These are phyloP conservation scores for Catharus bicknelli DNA, from an alignment of 2,113 vertebrate species.

Conservation along the genomic window DNA sequence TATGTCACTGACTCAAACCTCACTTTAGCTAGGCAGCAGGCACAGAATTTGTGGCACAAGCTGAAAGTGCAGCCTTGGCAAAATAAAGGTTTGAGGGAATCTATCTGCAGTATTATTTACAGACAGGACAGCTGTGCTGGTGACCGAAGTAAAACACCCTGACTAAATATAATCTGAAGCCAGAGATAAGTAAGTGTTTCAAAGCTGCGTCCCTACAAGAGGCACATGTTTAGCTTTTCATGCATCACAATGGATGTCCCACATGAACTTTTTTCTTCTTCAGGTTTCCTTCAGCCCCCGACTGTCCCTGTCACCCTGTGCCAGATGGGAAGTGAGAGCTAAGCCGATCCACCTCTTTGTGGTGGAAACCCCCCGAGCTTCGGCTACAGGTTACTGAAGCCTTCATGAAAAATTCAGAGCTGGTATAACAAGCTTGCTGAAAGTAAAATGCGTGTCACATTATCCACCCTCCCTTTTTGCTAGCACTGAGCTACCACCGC, in stretches of 20 bases:
- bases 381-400: slow-evolving; percentile 86
- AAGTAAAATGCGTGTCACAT: slow-evolving; percentile 82
- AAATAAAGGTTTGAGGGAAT: slow-evolving; percentile 53
- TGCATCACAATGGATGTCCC: slow-evolving; percentile 79
- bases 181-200: slow-evolving; percentile 79
- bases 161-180: slow-evolving; percentile 75
- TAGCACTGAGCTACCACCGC: slow-evolving; percentile 22
- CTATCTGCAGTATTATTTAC: slow-evolving; percentile 70
- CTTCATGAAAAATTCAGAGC: slow-evolving; percentile 96
- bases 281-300: slow-evolving; percentile 82
- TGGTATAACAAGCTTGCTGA: slow-evolving; percentile 84
- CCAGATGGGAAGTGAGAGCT: slow-evolving; percentile 99
- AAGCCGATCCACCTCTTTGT: slow-evolving; percentile 96
- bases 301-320: slow-evolving; percentile 87
- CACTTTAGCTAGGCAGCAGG: neutral
- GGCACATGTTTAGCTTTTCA: slow-evolving; percentile 81
- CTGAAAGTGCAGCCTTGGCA: slow-evolving; percentile 37
- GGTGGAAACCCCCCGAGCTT: slow-evolving; percentile 92
- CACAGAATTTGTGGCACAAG: neutral
- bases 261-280: slow-evolving; percentile 79
- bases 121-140: slow-evolving; percentile 76
- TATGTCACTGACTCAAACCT: neutral
- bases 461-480: slow-evolving; percentile 76
- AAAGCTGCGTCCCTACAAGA: slow-evolving; percentile 71
- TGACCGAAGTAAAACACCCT: slow-evolving; percentile 73